phyloP scores from a whole-genome alignment of 2,113 vertebrate genomes.

The Mirza zaza region DNA sequence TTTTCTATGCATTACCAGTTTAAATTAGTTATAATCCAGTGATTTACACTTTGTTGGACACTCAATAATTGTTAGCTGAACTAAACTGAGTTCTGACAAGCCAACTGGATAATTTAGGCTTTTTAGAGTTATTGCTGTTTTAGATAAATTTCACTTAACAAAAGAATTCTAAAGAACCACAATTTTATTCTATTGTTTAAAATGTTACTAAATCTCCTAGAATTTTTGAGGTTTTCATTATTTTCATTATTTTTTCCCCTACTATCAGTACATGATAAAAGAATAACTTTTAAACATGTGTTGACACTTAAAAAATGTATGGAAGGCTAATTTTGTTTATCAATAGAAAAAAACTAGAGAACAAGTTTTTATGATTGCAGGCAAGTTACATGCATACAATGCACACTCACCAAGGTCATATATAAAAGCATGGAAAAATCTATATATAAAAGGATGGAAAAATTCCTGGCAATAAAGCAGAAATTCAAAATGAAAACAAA shows the following conservation, averaged over 20 bases:
- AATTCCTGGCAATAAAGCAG: neutral
- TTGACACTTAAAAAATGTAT: neutral
- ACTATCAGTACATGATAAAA: neutral
- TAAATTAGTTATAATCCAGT: neutral
- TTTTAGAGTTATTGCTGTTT: neutral
- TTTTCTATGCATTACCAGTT: neutral
- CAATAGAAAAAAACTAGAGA: neutral
- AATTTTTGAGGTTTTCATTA: neutral
- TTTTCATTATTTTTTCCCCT: neutral
- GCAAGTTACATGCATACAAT: neutral
- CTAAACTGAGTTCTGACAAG: neutral
- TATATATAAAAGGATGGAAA: neutral
- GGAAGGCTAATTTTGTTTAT: neutral
- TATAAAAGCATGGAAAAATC: neutral
- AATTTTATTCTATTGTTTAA: neutral
- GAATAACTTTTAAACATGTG: neutral
- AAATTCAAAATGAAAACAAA: neutral
- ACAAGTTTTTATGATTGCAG: conserved; percentile 9
- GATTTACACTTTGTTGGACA: neutral
- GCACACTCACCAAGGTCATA: neutral
- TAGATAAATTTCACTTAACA: neutral
- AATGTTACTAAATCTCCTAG: neutral
- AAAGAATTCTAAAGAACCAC: neutral
- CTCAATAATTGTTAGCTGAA: neutral
- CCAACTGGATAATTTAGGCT: neutral